Base-by-base conservation (phyloP, 1,140 invertebrate genomes). In the Philopotamus ludificatus region DNA sequence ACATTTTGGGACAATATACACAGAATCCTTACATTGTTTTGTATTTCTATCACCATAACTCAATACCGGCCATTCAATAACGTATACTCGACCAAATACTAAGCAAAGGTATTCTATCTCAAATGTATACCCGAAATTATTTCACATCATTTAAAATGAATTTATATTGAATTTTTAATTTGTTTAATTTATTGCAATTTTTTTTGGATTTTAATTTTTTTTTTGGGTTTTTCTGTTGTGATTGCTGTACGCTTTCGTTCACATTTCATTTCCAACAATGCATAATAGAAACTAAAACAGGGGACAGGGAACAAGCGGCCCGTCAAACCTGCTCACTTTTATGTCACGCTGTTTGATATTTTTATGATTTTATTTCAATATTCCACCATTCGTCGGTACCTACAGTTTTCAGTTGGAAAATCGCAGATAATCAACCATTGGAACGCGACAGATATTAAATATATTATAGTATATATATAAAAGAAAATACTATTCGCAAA, bases 341-440 rank as follows among this genome's bases (percentile, higher is more conserved):
- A 54, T 60, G 68, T 70, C 68, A 67, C 58, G 44, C 20, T 25
- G 47, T 70, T 55, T 70, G 65, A 64, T 64, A 67, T 59, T 67
- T 66, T 70, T 67, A 67, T 60, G 68, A 70, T 70, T 70, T 70
- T 61, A 69, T 69, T 66, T 69, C 67, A 66, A 69, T 69, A 69
- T 66, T 61, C 55, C 55, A 45, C 54, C 49, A 55, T 66, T 66
- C 57, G 41, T 61, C 4, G 28, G n/a, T n/a, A n/a, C n/a, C n/a
- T n/a, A n/a, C n/a, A n/a, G n/a, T n/a, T n/a, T n/a, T n/a, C n/a
- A n/a, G n/a, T n/a, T n/a, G n/a, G n/a, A n/a, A n/a, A n/a, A n/a
- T n/a, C n/a, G n/a, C n/a, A n/a, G n/a, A n/a, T n/a, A n/a, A n/a
- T n/a, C n/a, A n/a, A n/a, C n/a, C n/a, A n/a, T n/a, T n/a, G n/a